These are phyloP conservation scores for Galleria mellonella DNA, from an alignment of 1,140 invertebrate genomes.

Conservation along the genomic window DNA sequence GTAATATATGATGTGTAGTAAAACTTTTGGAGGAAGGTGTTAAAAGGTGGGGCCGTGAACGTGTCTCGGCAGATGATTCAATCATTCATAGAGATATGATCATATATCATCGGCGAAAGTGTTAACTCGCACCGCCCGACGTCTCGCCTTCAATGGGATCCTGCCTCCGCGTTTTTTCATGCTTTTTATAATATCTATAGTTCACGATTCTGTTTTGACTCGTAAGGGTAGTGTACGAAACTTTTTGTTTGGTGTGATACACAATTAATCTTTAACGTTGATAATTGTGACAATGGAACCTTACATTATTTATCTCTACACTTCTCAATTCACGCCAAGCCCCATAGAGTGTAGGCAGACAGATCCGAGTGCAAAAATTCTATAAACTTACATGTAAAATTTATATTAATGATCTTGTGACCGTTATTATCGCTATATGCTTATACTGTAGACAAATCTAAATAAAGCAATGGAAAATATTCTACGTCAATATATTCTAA, in stretches of 20 bases:
- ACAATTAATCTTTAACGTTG: slow-evolving; percentile 4
- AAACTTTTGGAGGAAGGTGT: slow-evolving; percentile 67
- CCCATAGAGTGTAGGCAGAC: too few relatives aligned
- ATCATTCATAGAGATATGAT: slow-evolving; percentile 68
- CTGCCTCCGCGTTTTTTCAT: slow-evolving; percentile 36
- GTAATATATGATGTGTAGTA: slow-evolving; percentile 62
- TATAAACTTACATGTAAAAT: too few relatives aligned
- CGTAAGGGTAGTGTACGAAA: slow-evolving; percentile 6
- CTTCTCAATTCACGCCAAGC: too few relatives aligned
- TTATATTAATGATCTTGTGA: too few relatives aligned
- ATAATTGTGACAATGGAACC: too few relatives aligned
- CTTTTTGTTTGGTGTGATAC: slow-evolving; percentile 14
- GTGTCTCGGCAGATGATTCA: slow-evolving; percentile 63
- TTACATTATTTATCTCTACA: too few relatives aligned
- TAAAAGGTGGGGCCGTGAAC: slow-evolving; percentile 56
- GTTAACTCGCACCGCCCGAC: slow-evolving; percentile 40
- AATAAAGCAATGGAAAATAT: too few relatives aligned
- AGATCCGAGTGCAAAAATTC: too few relatives aligned
- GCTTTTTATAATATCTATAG: slow-evolving; percentile 35
- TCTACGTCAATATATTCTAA: too few relatives aligned
- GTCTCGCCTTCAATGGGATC: slow-evolving; percentile 34
- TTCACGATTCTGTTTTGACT: slow-evolving; percentile 31
- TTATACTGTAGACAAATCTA: too few relatives aligned
- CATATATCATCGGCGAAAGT: slow-evolving; percentile 66
- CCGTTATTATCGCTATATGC: too few relatives aligned